Conservation (phyloP, 2,113 vertebrate species). For the Coptodon bakossiorum region DNA sequence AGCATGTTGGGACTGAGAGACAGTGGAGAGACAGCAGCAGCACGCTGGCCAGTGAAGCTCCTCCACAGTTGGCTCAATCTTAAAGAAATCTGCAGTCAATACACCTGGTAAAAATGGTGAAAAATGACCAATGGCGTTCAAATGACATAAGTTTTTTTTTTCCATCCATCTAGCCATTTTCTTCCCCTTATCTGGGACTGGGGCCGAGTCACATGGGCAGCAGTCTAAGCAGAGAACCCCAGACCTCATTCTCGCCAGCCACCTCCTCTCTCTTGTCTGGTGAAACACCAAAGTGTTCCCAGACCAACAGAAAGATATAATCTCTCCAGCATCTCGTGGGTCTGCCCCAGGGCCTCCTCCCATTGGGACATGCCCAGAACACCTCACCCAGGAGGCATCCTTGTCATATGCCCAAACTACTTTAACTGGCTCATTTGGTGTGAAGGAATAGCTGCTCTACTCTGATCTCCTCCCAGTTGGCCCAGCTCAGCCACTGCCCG, state of each 20-base stretch:
- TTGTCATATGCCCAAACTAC: neutral
- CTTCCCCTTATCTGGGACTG: neutral
- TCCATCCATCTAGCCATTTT: neutral
- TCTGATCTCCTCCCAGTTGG: neutral
- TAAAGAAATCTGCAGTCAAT: neutral
- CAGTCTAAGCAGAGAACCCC: neutral
- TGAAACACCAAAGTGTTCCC: neutral
- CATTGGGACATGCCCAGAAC: neutral
- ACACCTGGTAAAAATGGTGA: neutral
- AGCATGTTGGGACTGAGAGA: neutral
- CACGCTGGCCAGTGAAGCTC: neutral
- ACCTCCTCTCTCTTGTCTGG: neutral
- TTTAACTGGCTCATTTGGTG: neutral
- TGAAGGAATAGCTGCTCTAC: neutral
- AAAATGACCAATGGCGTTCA: neutral
- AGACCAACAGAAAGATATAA: neutral
- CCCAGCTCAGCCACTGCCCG: neutral
- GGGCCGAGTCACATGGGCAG: neutral
- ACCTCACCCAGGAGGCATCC: neutral
- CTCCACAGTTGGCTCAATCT: neutral
- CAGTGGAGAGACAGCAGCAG: neutral
- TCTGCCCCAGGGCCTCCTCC: neutral
- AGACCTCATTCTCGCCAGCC: neutral
- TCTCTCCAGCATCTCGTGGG: neutral
- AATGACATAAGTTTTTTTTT: neutral